phyloP scores from a whole-genome alignment of 2,888 invertebrate species.

The Podabrus alpinus region DNA sequence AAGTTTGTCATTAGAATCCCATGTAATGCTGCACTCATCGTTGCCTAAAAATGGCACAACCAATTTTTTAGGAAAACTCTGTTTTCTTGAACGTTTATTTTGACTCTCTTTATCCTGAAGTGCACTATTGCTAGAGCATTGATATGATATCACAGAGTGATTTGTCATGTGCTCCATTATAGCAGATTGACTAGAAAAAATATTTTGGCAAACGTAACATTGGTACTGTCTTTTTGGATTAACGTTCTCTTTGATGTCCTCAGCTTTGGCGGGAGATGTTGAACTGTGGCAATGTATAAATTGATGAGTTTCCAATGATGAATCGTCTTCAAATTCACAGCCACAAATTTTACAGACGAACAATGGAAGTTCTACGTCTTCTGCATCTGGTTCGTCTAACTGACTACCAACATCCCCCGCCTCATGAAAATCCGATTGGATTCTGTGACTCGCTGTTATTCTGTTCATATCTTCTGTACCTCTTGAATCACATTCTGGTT shows the following conservation, averaged over 20 bases:
- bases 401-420: constrained; percentile 61
- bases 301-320: constrained; percentile 58
- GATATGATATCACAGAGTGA: constrained; percentile 53
- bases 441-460: constrained; percentile 48
- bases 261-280: constrained; percentile 58
- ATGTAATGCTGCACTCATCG: constrained; percentile 46
- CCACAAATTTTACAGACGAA: constrained; percentile 60
- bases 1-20: constrained; percentile 46
- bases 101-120: constrained; percentile 42
- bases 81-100: constrained; percentile 55
- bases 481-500: constrained; percentile 58
- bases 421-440: constrained; percentile 66
- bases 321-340: constrained; percentile 60
- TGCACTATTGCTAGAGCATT: constrained; percentile 44
- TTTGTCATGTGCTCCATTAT: constrained; percentile 58
- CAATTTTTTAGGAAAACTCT: constrained; percentile 58
- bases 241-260: constrained; percentile 53
- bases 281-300: constrained; percentile 55
- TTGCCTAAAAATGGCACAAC: constrained; percentile 51
- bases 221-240: constrained; percentile 54
- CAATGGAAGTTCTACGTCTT: constrained; percentile 55
- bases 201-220: constrained; percentile 56
- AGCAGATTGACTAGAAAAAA: constrained; percentile 54
- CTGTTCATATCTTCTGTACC: constrained; percentile 54
- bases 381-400: constrained; percentile 50